Evolutionary conservation across 2,797 vertebrate species (phyloP).

Genomic region (Sebastes paucispinis): DNA sequence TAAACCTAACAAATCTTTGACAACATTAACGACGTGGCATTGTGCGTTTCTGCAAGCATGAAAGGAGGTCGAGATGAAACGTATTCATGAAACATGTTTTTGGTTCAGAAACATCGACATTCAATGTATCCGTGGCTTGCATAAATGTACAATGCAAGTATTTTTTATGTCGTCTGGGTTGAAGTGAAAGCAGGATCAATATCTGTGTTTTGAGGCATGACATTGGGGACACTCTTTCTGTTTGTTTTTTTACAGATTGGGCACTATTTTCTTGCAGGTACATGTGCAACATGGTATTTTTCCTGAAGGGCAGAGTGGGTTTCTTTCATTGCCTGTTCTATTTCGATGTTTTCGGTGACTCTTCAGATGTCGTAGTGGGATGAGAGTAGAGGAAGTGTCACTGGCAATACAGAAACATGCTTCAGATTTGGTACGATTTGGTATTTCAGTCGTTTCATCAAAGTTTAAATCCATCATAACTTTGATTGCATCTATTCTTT

Average conservation of each 20-base stretch:
- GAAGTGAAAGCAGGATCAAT: background rate
- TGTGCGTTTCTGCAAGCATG: background rate
- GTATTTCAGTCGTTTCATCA: too few species aligned
- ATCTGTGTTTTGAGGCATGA: background rate
- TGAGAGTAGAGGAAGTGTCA: background rate
- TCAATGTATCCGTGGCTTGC: too few species aligned
- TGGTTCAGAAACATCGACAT: background rate
- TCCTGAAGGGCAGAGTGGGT: background rate
- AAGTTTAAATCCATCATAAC: too few species aligned
- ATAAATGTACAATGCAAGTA: background rate
- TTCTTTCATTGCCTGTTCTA: background rate
- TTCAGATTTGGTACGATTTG: background rate
- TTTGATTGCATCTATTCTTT: too few species aligned
- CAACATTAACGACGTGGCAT: background rate
- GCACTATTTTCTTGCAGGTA: background rate
- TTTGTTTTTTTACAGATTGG: background rate
- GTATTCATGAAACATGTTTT: background rate
- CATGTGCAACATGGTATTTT: background rate
- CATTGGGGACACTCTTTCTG: background rate
- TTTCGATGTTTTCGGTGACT: background rate
- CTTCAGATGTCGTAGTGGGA: background rate
- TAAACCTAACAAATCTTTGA: too few species aligned
- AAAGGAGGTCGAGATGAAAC: too few species aligned
- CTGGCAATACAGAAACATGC: background rate
- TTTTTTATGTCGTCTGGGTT: background rate